Base-by-base conservation (phyloP, 2,797 vertebrate genomes). In the Coregonus suidteri region DNA sequence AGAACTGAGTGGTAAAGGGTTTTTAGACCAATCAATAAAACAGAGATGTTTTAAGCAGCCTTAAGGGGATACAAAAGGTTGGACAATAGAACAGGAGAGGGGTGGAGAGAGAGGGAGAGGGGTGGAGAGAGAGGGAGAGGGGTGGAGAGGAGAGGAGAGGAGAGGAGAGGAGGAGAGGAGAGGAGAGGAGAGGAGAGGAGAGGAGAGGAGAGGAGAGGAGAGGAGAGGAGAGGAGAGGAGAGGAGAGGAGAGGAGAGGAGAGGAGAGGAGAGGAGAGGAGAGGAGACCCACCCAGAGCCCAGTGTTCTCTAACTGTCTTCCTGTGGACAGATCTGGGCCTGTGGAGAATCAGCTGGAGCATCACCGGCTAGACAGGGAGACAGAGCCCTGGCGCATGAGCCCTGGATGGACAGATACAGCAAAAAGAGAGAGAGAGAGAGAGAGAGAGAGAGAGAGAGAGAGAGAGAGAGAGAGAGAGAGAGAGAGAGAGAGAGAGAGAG, bases 231-330 rank as follows among this genome's bases (percentile, higher is more conserved):
- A 3, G 9, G 15, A 1, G 25, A 1, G 30, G 51, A 16, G 70
- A 72, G 13, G 37, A 20, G 31, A 64, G 35, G n/a, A 13, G 16
- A 25, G 52, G 16, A 31, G 20, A 35, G 64, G 54, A 62, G 65
- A 31, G 69, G 35, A 20, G 34, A 7, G 14, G 20, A 74, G 41
- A 47, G 34, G 34, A 25, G 34, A 35, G 35, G 37, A 52, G 47
- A 6, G 41, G 16, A 41, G 6, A 51, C 75, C 75, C 18, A 56
- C 66, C 66, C 34, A 25, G 34, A 67, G 34, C 13, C 75, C 67
- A 75, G 73, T 86, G 80, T 80, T 81, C 83, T 91, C 88, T 93
- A 93, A 90, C 91, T 92, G 88, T 89, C 91, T 82, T 91, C 88
- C 73, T 89, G 89, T 70, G 86, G 79, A 86, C 88, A 82, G 20